phyloP scores from a whole-genome alignment of 2,888 invertebrate genomes.

The Spicauda simplicius region DNA sequence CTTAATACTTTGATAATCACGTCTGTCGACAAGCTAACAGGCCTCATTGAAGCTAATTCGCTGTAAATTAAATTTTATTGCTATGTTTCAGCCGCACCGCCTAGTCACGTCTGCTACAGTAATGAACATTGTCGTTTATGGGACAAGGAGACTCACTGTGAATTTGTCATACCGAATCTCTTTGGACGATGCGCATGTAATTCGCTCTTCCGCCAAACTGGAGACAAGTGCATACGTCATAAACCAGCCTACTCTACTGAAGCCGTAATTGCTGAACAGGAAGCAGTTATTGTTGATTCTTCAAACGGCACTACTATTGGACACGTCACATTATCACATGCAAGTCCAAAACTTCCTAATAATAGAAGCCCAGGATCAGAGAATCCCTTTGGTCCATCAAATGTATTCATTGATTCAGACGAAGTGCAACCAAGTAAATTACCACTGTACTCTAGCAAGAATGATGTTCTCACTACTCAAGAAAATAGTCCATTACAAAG shows the following conservation, averaged over 20 bases:
- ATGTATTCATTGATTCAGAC: constrained; percentile 55
- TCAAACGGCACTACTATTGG: constrained; percentile 50
- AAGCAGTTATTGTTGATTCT: constrained; percentile 53
- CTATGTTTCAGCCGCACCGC: constrained; percentile 89
- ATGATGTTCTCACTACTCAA: constrained; percentile 70
- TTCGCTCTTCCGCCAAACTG: constrained; percentile 86
- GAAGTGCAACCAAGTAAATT: constrained; percentile 67
- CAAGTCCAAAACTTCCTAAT: constrained; percentile 56
- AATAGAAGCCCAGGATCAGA: constrained; percentile 49
- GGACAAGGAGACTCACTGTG: constrained; percentile 93
- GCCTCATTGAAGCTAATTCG: constrained; percentile 30
- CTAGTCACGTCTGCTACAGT: constrained; percentile 95
- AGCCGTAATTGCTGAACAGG: constrained; percentile 72
- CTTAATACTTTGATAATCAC: constrained; percentile 40
- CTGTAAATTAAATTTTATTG: constrained; percentile 38
- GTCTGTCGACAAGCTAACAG: constrained; percentile 40
- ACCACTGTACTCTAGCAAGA: constrained; percentile 66
- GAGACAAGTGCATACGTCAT: constrained; percentile 86
- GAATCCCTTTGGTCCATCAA: constrained; percentile 54
- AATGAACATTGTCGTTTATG: constrained; percentile 94
- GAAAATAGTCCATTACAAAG: constrained; percentile 77
- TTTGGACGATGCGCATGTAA: constrained; percentile 95
- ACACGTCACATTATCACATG: constrained; percentile 47
- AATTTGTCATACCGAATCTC: constrained; percentile 94
- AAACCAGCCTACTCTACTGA: constrained; percentile 68